Evolutionary conservation across 2,797 vertebrate genomes (phyloP), one percentile per base, ranked within the genome.

Genomic region (Otus scops): DNA sequence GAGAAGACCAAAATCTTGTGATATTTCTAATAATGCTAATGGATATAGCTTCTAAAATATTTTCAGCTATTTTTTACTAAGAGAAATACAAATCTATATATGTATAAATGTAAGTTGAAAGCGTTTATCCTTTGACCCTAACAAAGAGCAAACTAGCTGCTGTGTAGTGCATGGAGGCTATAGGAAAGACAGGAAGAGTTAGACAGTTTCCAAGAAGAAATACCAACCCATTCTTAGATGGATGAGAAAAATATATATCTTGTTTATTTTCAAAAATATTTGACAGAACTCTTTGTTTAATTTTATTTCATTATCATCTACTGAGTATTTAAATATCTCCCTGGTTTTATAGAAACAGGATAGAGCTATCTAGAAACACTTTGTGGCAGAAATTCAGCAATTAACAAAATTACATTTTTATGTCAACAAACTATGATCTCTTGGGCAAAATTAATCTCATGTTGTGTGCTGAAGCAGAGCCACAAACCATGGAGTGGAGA

Each of bases 181-280:
- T 41, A 13, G 10, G 8, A 77, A 54, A 54, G 15, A 19, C 10
- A 47, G 34, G 11, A 54, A 45, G 15, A 59, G 7, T 10, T 65
- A 21, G 36, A 47, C 18, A 32, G 38, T 41, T 59, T 69, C 32
- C 20, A n/a, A 85, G 59, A 61, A 73, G 16, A 26, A 56, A 53
- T 24, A 57, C 2, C 14, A 69, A 48, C 16, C 18, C 28, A 41
- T 60, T 73, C 51, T 64, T 53, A 45, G 16, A 7, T 43, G 11
- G 75, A 68, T 76, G 19, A 36, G 32, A 70, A 82, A 38, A 69
- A 56, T 11, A 41, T 5, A 9, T 30, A 13, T 7, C 11, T 36
- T 41, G 16, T 53, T 88, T 81, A 13, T 92, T 77, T 94, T 53
- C 11, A 59, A 71, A 93, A 73, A 28, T 45, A 21, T 39, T 75